A percentile compares a stretch with the other conserved stretches of the same genome.
Evolutionary conservation across 2,888 invertebrate genomes (phyloP).

Genomic region (Ashinkailepas kermadecensis): DNA sequence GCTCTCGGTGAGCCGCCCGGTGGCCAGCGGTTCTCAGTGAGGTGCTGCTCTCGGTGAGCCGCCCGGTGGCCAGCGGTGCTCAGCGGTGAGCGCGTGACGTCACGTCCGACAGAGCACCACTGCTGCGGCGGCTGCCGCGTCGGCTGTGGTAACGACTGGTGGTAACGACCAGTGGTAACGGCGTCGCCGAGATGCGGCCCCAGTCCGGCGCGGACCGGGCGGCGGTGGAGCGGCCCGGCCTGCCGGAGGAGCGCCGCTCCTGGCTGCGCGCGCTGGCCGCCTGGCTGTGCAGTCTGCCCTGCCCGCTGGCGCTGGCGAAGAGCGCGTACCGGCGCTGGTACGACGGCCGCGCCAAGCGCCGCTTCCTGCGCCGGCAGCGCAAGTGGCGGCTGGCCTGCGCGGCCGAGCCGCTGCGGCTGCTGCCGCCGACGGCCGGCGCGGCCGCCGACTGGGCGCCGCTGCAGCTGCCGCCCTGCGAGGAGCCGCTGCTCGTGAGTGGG

Average conservation of each 20-base stretch:
- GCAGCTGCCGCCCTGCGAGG: not conserved
- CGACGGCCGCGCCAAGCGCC: slow-evolving; percentile 30
- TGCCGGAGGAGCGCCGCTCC: not conserved
- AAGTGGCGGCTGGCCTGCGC: slow-evolving; percentile 28
- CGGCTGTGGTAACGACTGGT: too few species aligned
- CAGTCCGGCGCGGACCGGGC: not conserved
- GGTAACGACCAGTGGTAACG: not conserved
- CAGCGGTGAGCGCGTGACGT: too few species aligned
- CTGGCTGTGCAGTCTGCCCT: not conserved
- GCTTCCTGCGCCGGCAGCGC: slow-evolving; percentile 34
- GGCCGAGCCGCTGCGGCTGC: slow-evolving; percentile 18
- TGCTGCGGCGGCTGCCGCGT: too few species aligned
- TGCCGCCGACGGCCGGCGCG: not conserved
- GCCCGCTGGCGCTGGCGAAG: not conserved
- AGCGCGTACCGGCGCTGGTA: slow-evolving; percentile 38
- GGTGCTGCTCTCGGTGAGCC: too few species aligned
- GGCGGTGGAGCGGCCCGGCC: not conserved
- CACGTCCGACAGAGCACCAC: too few species aligned
- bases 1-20: too few species aligned
- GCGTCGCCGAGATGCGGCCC: not conserved
- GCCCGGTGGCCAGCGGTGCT: too few species aligned
- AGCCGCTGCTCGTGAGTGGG: too few species aligned
- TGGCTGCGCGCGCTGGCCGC: not conserved
- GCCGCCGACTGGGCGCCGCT: not conserved
- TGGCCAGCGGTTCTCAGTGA: too few species aligned